Evolutionary conservation across 2,797 vertebrate species (phyloP).

Genomic region (Tadarida brasiliensis): DNA sequence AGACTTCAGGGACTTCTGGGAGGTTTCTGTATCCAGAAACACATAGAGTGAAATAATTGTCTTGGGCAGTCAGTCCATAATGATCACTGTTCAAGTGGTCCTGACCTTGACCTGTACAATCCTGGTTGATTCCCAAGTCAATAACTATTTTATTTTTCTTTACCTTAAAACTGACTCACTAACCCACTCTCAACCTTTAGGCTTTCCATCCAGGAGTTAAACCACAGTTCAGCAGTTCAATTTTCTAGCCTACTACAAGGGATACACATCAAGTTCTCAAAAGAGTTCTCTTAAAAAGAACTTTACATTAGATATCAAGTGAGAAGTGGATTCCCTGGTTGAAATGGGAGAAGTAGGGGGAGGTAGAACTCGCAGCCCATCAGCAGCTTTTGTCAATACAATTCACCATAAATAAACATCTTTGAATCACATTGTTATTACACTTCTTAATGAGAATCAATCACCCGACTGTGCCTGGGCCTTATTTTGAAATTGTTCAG

Average conservation of each 20-base stretch:
- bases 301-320: background rate
- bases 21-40: background rate
- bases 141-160: background rate
- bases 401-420: background rate
- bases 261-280: background rate
- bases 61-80: background rate
- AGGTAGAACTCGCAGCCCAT: background rate
- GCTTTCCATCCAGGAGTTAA: background rate
- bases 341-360: background rate
- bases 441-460: background rate
- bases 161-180: background rate
- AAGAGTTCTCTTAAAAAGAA: background rate
- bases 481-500: conserved; percentile 29
- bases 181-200: background rate
- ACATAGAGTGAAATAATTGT: background rate
- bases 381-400: background rate
- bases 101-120: background rate
- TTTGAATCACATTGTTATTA: background rate
- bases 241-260: background rate
- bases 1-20: background rate
- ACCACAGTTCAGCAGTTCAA: background rate
- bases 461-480: background rate
- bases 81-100: background rate
- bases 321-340: background rate
- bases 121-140: background rate